Conservation (phyloP, 2,113 vertebrate genomes). For the Pollachius pollachius region DNA sequence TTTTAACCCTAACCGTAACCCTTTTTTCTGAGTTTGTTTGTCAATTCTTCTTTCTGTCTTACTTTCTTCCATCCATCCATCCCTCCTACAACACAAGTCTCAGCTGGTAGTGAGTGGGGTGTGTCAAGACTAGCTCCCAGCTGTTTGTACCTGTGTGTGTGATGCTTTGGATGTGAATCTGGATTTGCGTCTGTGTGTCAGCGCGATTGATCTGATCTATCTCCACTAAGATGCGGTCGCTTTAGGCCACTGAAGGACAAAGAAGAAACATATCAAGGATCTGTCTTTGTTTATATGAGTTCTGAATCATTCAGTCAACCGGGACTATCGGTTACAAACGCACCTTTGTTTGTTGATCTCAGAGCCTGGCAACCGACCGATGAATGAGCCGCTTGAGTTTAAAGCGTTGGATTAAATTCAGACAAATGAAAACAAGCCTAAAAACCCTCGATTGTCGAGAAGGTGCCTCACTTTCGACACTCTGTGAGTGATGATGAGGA, state of each 20-base stretch:
- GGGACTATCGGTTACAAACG: not conserved
- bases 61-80: not conserved
- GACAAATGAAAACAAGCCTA: slow-evolving; percentile 12
- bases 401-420: slow-evolving; percentile 5
- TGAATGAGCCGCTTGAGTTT: not conserved
- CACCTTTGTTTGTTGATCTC: slow-evolving; percentile 13
- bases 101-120: slow-evolving; percentile 43
- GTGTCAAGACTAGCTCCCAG: slow-evolving; percentile 47
- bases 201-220: too few species aligned
- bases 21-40: slow-evolving; percentile 3
- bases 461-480: too few species aligned
- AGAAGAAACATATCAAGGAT: too few species aligned
- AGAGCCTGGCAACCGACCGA: not conserved
- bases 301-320: too few species aligned
- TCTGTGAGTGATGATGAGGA: not conserved
- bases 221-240: too few species aligned
- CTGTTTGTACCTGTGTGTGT: not conserved
- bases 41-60: not conserved
- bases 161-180: too few species aligned
- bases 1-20: slow-evolving; percentile 13
- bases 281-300: too few species aligned
- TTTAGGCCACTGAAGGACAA: too few species aligned
- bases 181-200: too few species aligned
- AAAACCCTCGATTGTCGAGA: too few species aligned
- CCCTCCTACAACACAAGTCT: slow-evolving; percentile 40